phyloP scores from a whole-genome alignment of 2,113 vertebrate genomes.

The Fukomys damarensis region DNA sequence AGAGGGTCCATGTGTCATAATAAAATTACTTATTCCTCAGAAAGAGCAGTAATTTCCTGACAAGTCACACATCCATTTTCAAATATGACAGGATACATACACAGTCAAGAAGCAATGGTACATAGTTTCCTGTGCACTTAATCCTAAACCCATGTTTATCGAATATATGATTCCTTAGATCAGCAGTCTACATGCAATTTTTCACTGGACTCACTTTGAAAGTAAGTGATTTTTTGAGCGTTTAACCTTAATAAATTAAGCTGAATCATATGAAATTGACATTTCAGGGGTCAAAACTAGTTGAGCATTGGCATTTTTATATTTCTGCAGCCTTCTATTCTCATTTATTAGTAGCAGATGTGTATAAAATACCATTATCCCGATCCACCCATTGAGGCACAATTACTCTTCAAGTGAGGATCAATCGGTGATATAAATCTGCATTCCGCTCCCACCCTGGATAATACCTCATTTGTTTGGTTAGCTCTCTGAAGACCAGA shows the following conservation, averaged over 20 bases:
- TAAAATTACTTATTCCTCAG: constrained; percentile 45
- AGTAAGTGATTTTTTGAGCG: background rate
- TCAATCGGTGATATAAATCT: background rate
- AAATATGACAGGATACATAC: background rate
- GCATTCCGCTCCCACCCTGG: background rate
- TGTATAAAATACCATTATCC: background rate
- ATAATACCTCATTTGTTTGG: background rate
- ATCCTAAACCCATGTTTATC: background rate
- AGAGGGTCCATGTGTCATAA: constrained; percentile 31
- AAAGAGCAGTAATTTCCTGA: background rate
- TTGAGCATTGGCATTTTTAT: background rate
- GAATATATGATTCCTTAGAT: background rate
- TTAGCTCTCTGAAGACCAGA: background rate
- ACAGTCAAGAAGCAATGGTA: background rate
- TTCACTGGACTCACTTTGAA: background rate
- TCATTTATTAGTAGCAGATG: background rate
- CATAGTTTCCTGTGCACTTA: background rate
- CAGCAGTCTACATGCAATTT: background rate
- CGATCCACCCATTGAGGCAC: background rate
- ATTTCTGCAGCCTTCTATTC: background rate
- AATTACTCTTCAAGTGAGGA: background rate
- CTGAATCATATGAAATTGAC: background rate
- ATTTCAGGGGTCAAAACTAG: constrained; percentile 23
- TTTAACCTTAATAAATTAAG: background rate
- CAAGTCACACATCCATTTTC: background rate